These are phyloP conservation scores for Linnaemya vulpina DNA, from an alignment of 2,888 invertebrate genomes.

Conservation along the genomic window DNA sequence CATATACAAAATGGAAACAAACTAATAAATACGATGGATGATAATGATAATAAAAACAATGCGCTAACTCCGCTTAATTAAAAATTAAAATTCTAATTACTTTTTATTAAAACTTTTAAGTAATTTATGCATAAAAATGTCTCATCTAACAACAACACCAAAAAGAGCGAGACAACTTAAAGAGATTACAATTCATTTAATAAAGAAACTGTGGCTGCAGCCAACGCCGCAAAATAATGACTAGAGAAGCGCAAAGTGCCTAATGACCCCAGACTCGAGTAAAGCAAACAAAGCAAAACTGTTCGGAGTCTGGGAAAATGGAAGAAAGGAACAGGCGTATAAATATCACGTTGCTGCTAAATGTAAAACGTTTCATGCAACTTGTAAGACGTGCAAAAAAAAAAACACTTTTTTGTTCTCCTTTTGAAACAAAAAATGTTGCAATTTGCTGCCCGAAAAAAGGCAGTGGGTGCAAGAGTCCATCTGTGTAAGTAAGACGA, in stretches of 20 bases:
- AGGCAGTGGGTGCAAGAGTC: not conserved
- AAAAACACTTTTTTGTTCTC: not conserved
- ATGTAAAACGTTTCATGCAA: conserved; percentile 41
- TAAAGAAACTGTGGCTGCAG: conserved; percentile 55
- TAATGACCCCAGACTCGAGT: conserved; percentile 67
- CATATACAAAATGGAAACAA: conserved; percentile 23
- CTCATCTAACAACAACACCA: conserved; percentile 37
- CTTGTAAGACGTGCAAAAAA: conserved; percentile 29
- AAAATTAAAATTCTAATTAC: conserved; percentile 71
- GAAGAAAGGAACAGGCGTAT: conserved; percentile 12
- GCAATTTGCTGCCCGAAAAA: conserved; percentile 20
- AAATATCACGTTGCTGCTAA: conserved; percentile 32
- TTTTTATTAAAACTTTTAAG: conserved; percentile 71
- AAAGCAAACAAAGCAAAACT: conserved; percentile 24
- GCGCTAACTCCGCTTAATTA: conserved; percentile 70
- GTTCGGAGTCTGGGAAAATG: not conserved
- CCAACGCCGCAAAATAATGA: conserved; percentile 1
- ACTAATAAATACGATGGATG: conserved; percentile 35
- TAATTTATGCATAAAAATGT: conserved; percentile 68
- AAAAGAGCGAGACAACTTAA: conserved; percentile 32
- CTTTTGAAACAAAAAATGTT: conserved; percentile 33
- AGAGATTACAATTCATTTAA: conserved; percentile 67
- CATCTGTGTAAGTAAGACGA: conserved; percentile 14
- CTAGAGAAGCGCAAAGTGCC: conserved; percentile 41
- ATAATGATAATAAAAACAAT: conserved; percentile 51